Evolutionary conservation across 37 sponge, comb jelly and placozoan genomes (phyloP).

Genomic region (Geodia barretti): DNA sequence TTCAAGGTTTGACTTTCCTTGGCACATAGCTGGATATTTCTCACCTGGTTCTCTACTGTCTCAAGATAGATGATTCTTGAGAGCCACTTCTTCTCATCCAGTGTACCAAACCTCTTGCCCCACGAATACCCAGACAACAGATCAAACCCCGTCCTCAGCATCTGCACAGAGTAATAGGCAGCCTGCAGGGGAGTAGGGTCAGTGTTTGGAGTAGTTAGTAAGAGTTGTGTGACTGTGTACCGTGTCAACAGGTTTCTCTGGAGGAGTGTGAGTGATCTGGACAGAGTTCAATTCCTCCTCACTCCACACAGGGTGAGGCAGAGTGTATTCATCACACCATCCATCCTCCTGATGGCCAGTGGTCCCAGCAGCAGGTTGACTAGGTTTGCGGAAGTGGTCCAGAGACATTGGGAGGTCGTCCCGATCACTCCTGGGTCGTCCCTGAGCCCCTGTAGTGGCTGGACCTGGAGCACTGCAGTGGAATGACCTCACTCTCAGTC

Average conservation of each 20-base stretch:
- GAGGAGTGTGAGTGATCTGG: slow-evolving; percentile 61
- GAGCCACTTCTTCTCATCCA: slow-evolving; percentile 90
- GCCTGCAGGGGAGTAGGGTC: slow-evolving; percentile 41
- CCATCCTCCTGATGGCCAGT: background rate
- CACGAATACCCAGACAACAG: slow-evolving; percentile 83
- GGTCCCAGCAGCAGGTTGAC: background rate
- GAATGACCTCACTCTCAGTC: too few relatives aligned
- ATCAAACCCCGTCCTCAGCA: slow-evolving; percentile 68
- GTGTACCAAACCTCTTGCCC: slow-evolving; percentile 68
- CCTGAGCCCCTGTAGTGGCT: background rate
- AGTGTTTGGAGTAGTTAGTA: background rate
- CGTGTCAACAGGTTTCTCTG: slow-evolving; percentile 57
- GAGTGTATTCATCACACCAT: slow-evolving; percentile 28
- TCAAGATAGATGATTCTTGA: slow-evolving; percentile 91
- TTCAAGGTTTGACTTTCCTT: background rate
- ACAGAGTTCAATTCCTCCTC: slow-evolving; percentile 65
- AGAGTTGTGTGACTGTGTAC: slow-evolving; percentile 17
- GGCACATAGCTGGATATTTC: background rate
- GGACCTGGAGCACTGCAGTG: background rate
- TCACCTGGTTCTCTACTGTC: slow-evolving; percentile 85
- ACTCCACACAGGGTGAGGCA: slow-evolving; percentile 87
- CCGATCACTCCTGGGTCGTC: background rate
- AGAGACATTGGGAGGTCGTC: background rate
- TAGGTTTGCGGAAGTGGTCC: background rate
- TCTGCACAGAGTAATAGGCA: slow-evolving; percentile 70